Conservation (phyloP, 23 tunicate species). For the Styela plicata region DNA sequence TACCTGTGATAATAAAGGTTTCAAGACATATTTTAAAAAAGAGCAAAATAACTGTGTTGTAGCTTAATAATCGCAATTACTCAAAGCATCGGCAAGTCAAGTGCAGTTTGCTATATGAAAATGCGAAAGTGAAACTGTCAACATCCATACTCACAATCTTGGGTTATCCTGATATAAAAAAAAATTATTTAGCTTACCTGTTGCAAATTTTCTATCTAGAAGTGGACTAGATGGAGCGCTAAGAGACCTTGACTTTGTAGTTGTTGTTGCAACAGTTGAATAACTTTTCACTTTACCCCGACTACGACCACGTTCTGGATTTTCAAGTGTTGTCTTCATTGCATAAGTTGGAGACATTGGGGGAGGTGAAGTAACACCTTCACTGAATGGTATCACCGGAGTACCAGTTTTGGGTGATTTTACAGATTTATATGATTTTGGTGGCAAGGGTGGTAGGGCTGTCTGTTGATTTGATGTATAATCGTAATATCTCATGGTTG, state of each 20-base stretch:
- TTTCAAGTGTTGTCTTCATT: background rate
- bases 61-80: background rate
- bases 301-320: background rate
- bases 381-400: constrained; percentile 24
- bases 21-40: too few species aligned
- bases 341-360: constrained; percentile 13
- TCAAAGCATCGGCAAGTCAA: too few species aligned
- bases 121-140: too few species aligned
- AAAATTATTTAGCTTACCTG: too few species aligned
- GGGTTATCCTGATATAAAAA: too few species aligned
- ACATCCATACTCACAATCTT: too few species aligned
- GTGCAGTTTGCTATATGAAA: too few species aligned
- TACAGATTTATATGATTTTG: constrained; percentile 43
- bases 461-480: background rate
- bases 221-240: constrained; percentile 91
- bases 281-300: background rate
- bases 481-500: background rate
- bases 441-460: constrained; percentile 30
- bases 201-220: constrained; percentile 36
- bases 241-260: constrained; percentile 32
- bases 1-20: background rate
- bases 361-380: constrained; percentile 32
- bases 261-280: constrained; percentile 1
- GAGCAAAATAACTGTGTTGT: too few species aligned
- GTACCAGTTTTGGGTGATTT: constrained; percentile 33